A percentile compares a stretch with the other conserved stretches of the same genome.
phyloP scores from a whole-genome alignment of 2,113 vertebrate species.

The Ia io region DNA sequence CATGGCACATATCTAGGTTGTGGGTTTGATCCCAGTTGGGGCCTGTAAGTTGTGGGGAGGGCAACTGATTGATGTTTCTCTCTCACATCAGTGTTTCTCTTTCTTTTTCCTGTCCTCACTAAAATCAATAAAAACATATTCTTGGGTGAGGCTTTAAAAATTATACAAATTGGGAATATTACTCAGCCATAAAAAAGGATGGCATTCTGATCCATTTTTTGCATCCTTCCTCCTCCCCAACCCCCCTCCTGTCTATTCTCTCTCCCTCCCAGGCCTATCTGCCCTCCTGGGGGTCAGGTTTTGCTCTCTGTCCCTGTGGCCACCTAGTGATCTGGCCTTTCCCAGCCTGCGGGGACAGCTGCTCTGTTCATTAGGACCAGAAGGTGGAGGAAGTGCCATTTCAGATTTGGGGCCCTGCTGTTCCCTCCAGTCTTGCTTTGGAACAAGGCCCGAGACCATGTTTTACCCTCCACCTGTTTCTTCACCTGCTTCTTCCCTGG shows the following conservation, averaged over 20 bases:
- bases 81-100: too few relatives aligned
- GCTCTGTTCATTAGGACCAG: neutral
- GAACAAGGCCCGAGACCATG: fast-evolving
- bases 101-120: too few relatives aligned
- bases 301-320: neutral
- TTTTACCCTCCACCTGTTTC: neutral
- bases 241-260: fast-evolving
- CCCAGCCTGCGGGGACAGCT: neutral
- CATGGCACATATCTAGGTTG: too few relatives aligned
- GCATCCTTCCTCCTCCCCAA: neutral
- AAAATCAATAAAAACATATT: too few relatives aligned
- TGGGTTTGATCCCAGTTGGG: too few relatives aligned
- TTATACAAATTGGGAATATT: neutral
- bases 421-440: neutral
- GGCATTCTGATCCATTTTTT: neutral
- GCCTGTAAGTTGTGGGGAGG: too few relatives aligned
- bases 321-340: neutral
- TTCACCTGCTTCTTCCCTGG: fast-evolving
- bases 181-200: neutral
- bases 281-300: neutral
- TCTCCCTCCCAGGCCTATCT: too few relatives aligned
- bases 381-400: neutral
- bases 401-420: neutral
- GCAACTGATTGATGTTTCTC: too few relatives aligned
- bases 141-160: neutral